These are phyloP conservation scores for Rotaria magnacalcarata DNA, from an alignment of 2,888 invertebrate species.

Conservation along the genomic window DNA sequence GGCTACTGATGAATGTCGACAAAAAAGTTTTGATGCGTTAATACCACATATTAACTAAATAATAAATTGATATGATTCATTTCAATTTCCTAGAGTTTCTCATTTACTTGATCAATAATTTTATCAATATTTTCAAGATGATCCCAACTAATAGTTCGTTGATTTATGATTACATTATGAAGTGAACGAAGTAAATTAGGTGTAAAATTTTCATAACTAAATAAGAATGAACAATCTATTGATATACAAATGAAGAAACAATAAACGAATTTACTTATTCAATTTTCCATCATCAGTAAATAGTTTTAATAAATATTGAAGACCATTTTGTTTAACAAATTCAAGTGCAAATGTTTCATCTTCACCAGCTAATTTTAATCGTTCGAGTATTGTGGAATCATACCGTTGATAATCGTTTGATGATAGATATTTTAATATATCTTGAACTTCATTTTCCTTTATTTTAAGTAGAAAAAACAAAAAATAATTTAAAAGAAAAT, in stretches of 20 bases:
- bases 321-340: conserved; percentile 21
- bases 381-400: background rate
- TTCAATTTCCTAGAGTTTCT: too few species aligned
- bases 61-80: background rate
- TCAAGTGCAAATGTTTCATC: conserved; percentile 33
- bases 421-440: background rate
- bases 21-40: background rate
- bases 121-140: background rate
- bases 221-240: background rate
- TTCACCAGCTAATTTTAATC: conserved; percentile 9
- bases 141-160: background rate
- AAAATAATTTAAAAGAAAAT: background rate
- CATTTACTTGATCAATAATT: background rate
- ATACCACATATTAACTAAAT: background rate
- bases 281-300: background rate
- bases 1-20: background rate
- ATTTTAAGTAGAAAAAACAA: background rate
- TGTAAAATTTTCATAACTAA: conserved; percentile 25
- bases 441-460: conserved; percentile 1
- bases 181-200: conserved; percentile 6
- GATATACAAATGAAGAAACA: background rate
- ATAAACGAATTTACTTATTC: background rate
- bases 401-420: background rate
- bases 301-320: background rate
- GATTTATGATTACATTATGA: conserved; percentile 9